Conservation (phyloP, 92 coral and sea anemone species). For the Micromussa lordhowensis region DNA sequence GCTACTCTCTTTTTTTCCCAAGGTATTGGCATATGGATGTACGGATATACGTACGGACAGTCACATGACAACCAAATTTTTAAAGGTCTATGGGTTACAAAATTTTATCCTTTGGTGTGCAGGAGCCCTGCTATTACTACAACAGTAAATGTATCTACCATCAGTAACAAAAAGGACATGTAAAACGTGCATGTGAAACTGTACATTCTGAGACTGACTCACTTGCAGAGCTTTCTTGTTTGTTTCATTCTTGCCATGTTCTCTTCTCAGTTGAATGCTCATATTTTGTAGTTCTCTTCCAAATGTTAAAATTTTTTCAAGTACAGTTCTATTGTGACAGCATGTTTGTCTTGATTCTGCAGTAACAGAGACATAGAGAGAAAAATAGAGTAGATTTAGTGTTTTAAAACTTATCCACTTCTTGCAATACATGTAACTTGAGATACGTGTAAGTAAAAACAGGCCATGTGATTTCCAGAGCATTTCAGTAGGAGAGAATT, state of each 20-base stretch:
- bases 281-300: slow-evolving; percentile 92
- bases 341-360: slow-evolving; percentile 79
- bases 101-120: no score
- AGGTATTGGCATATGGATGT: no score
- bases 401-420: neutral
- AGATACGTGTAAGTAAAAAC: neutral
- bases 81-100: no score
- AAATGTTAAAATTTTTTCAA: slow-evolving; percentile 91
- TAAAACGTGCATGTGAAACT: no score
- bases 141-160: no score
- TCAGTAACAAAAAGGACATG: no score
- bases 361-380: slow-evolving; percentile 25
- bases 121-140: no score
- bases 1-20: no score
- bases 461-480: neutral
- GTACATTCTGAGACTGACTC: neutral
- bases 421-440: neutral
- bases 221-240: slow-evolving; percentile 95
- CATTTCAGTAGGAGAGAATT: neutral
- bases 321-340: slow-evolving; percentile 80
- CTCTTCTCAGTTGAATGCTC: slow-evolving; percentile 90
- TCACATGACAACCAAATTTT: no score
- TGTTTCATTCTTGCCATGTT: slow-evolving; percentile 94
- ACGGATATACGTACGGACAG: no score
- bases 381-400: neutral